Evolutionary conservation across 2,797 vertebrate species (phyloP), one percentile per base, ranked within the genome.

Genomic region (Philypnodon macrostomus): DNA sequence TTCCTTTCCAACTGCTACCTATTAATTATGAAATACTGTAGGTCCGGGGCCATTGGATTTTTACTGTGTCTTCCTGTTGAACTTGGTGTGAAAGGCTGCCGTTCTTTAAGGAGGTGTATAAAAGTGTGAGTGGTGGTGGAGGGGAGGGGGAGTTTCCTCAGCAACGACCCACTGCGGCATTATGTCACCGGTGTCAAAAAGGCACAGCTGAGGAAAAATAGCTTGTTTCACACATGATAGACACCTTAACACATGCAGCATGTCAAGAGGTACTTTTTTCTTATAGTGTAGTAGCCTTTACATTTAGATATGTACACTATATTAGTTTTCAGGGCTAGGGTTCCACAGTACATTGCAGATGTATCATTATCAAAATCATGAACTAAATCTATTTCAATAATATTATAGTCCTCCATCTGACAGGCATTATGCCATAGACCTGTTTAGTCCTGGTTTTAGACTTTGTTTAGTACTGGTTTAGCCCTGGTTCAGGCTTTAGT

Each of bases 11-110:
- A 4, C 74, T 47, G 85, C 84, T 80, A 73, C 87, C 86, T 89
- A 86, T 90, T 91, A 91, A 89, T 90, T 88, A 88, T 92, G 88
- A 92, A 89, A 91, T 89, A 90, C 79, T 80, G 85, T 84, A 70
- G 82, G 79, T 81, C 86, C 81, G 57, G n/a, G 61, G 51, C 73
- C 65, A 46, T 85, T 86, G 83, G 41, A 15, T 87, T 90, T 27
- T 90, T 91, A 91, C 68, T 74, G 49, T 77, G 44, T 81, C 84
- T 90, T 90, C 88, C 88, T 88, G 90, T 81, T 88, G 81, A 88
- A 90, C 86, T 73, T 35, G 73, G 83, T 87, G 86, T 85, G 81
- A 88, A 86, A 73, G 65, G 85, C 81, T 89, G 86, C 87, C 82
- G 87, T 86, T 90, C 81, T 87, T 84, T n/a, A 81, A 87, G 87